Conservation (phyloP, 2,797 vertebrate genomes). For the Galagoides demidoff region DNA sequence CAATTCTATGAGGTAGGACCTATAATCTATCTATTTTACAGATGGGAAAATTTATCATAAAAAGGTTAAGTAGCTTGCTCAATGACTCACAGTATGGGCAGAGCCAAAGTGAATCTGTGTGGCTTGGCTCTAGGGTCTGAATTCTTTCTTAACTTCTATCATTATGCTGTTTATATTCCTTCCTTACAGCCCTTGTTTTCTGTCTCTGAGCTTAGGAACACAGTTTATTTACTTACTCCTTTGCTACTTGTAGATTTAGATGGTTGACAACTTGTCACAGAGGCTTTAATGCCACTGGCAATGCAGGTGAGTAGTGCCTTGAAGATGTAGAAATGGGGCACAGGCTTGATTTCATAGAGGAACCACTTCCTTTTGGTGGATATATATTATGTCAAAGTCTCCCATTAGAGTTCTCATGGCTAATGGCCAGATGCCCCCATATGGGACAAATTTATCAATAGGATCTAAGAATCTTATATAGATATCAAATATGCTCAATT, state of each 20-base stretch:
- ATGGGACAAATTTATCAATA: conserved; percentile 26
- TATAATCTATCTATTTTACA: conserved; percentile 35
- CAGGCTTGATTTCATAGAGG: neutral
- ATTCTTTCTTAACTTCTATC: neutral
- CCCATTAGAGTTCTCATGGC: neutral
- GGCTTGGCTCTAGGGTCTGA: neutral
- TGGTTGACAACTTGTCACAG: neutral
- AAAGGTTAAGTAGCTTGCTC: neutral
- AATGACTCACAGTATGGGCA: neutral
- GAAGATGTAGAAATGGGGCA: neutral
- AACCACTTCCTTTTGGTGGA: neutral
- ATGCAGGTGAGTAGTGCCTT: conserved; percentile 1
- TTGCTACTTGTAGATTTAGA: neutral
- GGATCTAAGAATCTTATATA: neutral
- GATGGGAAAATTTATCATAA: neutral
- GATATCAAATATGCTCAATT: neutral
- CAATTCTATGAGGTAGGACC: neutral
- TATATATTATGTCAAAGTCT: neutral
- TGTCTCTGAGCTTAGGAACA: neutral
- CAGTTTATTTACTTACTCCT: neutral
- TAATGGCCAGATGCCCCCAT: neutral
- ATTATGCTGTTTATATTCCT: neutral
- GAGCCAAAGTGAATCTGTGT: neutral
- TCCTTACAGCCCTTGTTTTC: neutral
- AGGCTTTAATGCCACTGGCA: neutral